phyloP scores from a whole-genome alignment of 2,888 invertebrate genomes.

The Andrena dorsata region DNA sequence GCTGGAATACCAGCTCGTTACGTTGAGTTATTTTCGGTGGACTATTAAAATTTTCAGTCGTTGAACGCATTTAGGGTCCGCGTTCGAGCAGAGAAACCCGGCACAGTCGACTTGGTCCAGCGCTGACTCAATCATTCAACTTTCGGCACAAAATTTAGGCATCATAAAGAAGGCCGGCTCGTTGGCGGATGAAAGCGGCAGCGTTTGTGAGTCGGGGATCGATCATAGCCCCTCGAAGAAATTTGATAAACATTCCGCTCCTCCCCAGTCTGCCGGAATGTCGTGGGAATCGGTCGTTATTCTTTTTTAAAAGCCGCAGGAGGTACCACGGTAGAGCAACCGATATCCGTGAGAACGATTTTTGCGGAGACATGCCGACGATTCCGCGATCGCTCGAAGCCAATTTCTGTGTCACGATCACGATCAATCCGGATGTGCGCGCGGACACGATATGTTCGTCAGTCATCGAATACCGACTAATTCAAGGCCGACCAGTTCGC shows the following conservation, averaged over 20 bases:
- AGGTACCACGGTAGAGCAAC: not conserved
- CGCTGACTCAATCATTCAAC: not conserved
- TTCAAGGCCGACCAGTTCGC: slow-evolving; percentile 54
- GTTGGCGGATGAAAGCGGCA: too few species aligned
- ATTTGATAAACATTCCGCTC: not conserved
- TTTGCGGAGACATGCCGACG: not conserved
- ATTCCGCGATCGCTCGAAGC: slow-evolving; percentile 18
- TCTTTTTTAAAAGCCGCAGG: not conserved
- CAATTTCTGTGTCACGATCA: slow-evolving; percentile 50
- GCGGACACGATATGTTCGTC: slow-evolving; percentile 39
- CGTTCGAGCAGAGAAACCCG: not conserved
- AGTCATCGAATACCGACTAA: slow-evolving; percentile 54
- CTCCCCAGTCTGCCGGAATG: not conserved
- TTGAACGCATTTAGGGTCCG: not conserved
- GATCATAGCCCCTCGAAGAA: not conserved
- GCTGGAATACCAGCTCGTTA: slow-evolving; percentile 58
- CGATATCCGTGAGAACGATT: slow-evolving; percentile 38
- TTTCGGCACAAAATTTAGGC: not conserved
- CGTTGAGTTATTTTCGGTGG: slow-evolving; percentile 53
- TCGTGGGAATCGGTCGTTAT: not conserved
- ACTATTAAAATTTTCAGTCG: slow-evolving; percentile 55
- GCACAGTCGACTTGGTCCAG: not conserved
- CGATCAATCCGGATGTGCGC: slow-evolving; percentile 41
- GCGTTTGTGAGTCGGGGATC: not conserved
- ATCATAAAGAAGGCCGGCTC: too few species aligned